phyloP scores from a whole-genome alignment of 2,888 invertebrate species.

The Melieria omissa region DNA sequence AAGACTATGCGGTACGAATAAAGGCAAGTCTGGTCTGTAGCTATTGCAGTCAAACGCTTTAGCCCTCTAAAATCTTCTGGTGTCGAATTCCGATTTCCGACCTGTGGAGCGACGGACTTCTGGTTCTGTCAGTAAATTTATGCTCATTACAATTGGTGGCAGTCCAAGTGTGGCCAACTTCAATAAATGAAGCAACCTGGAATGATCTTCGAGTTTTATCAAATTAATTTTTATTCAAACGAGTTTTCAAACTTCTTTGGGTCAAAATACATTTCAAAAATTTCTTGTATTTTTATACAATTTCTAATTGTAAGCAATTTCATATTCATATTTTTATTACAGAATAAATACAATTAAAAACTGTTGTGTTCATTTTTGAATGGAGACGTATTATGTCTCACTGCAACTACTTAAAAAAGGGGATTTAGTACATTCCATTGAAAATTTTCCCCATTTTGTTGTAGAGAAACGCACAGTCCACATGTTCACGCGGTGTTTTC shows the following conservation, averaged over 20 bases:
- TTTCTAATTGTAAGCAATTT: constrained; percentile 41
- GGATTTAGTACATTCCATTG: constrained; percentile 18
- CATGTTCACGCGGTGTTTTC: too few species aligned
- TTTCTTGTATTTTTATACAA: constrained; percentile 33
- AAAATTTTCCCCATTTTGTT: constrained; percentile 20
- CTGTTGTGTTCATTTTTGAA: constrained; percentile 35
- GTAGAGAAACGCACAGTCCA: constrained; percentile 20
- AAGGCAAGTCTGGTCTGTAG: too few species aligned
- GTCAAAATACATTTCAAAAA: constrained; percentile 49
- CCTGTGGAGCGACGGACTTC: too few species aligned
- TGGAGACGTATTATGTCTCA: constrained; percentile 5
- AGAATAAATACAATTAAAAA: constrained; percentile 44
- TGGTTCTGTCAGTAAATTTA: too few species aligned
- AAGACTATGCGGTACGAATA: too few species aligned
- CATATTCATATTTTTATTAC: constrained; percentile 33
- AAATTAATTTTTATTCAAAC: constrained; percentile 50
- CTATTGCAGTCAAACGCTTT: too few species aligned
- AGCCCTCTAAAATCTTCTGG: too few species aligned
- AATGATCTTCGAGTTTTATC: constrained; percentile 41
- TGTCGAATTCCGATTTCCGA: too few species aligned
- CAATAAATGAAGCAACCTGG: too few species aligned
- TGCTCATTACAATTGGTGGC: too few species aligned
- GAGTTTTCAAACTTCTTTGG: constrained; percentile 48
- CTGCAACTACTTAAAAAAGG: constrained; percentile 11
- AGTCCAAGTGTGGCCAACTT: too few species aligned